Base-by-base conservation (phyloP, 1,140 invertebrate genomes). In the Panulirus ornatus region DNA sequence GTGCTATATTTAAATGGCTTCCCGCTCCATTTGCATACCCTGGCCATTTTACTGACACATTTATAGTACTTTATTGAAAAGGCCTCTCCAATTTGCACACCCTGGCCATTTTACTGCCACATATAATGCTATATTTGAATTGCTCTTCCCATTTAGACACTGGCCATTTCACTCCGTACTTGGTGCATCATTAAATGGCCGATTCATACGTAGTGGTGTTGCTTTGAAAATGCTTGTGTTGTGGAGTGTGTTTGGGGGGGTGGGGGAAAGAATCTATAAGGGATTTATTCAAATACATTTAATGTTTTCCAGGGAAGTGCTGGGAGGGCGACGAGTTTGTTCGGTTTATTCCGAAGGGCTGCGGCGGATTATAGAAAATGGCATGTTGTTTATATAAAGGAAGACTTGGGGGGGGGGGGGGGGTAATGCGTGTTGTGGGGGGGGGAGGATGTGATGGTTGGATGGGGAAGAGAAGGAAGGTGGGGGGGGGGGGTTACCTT, bases 331-430 rank as follows among this genome's bases (percentile, higher is more conserved):
- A 44, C n/a, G 44, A 44, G n/a, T n/a, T n/a, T n/a, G n/a, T n/a
- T n/a, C n/a, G 75, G 38, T 40, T 44, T 76, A 75, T 75, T 38
- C 71, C 14, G 71, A 63, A 82, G 19, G 34, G 73, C 34, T 14
- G 54, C 51, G 47, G 79, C 19, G 81, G 81, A 66, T 83, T 83
- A 83, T 51, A 11, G 81, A 38, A 83, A 70, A 83, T 83, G 81
- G 81, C 36, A 66, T 40, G 81, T 63, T 63, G 81, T 83, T 63
- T 83, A 40, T 83, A n/a, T 63, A 83, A 42, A 38, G 54, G 38
- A 38, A 63, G 58, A 8, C 6, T 14, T 16, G 51, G 81, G 22
- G 36, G 36, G 51, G 36, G 5, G 54, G 44, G 19, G 30, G 36
- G 76, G 44, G 51, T n/a, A 44, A 42, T 38, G 54, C 2, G 58